These are phyloP conservation scores for Vanessa cardui DNA, from an alignment of 2,888 invertebrate genomes.

Conservation along the genomic window DNA sequence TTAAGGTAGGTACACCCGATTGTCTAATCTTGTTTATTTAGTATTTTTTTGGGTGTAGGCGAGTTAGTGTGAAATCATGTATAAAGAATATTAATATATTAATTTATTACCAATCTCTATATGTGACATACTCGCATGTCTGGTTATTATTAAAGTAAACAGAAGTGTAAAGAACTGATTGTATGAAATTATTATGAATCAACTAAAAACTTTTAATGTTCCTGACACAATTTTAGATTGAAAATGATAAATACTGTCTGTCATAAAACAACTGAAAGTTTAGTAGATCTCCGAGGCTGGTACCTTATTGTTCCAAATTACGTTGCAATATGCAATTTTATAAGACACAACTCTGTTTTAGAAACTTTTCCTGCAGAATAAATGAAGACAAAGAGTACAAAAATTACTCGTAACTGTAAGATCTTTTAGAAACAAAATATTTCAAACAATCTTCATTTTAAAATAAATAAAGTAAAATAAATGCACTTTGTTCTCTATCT, in stretches of 20 bases:
- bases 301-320: constrained; percentile 21
- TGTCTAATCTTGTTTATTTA: no score
- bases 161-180: not conserved
- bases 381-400: not conserved
- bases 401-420: not conserved
- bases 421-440: no score
- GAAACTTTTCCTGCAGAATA: not conserved
- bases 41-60: no score
- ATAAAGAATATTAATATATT: no score
- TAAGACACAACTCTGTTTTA: not conserved
- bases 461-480: no score
- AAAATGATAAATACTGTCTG: constrained; percentile 18
- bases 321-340: constrained; percentile 19
- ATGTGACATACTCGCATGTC: no score
- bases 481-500: no score
- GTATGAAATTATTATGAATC: not conserved
- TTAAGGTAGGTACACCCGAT: no score
- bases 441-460: no score
- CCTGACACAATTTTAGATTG: constrained; percentile 5
- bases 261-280: constrained; percentile 15
- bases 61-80: no score
- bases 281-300: constrained; percentile 19
- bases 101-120: no score
- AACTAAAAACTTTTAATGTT: not conserved
- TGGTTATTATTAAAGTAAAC: not conserved